These are phyloP conservation scores for Phallusia fumigata DNA, from an alignment of 23 tunicate species.

Conservation along the genomic window DNA sequence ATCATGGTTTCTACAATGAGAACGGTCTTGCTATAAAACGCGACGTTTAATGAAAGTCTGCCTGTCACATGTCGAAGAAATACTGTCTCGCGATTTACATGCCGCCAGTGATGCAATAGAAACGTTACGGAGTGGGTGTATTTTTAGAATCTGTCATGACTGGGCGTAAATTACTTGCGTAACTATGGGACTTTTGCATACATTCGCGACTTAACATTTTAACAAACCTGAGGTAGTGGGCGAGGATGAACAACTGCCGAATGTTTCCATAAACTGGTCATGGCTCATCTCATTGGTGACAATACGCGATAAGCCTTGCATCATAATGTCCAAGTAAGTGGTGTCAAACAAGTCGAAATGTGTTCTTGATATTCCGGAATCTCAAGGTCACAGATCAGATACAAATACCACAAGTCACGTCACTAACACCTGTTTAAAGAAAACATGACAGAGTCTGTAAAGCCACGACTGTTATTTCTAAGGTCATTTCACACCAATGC, in stretches of 20 bases:
- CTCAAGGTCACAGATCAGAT: neutral
- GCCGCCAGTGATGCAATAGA: neutral
- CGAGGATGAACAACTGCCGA: constrained; percentile 15
- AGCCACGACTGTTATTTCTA: neutral
- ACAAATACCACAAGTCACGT: neutral
- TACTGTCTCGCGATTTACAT: neutral
- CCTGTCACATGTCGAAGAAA: neutral
- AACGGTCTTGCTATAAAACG: neutral
- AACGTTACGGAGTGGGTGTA: neutral
- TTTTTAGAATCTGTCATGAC: neutral
- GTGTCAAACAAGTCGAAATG: neutral
- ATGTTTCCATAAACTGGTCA: constrained; percentile 21
- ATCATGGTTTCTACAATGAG: neutral
- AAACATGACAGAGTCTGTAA: neutral
- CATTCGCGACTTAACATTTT: no score
- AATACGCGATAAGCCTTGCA: neutral
- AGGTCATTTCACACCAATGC: no score
- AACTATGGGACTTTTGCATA: no score
- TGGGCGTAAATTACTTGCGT: neutral
- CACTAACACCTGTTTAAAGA: neutral
- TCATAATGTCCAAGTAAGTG: neutral
- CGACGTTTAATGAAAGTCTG: neutral
- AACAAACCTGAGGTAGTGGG: neutral
- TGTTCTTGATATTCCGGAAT: neutral
- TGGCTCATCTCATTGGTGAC: constrained; percentile 21